These are phyloP conservation scores for Phyto melanocephala DNA, from an alignment of 2,888 invertebrate genomes.

Conservation along the genomic window DNA sequence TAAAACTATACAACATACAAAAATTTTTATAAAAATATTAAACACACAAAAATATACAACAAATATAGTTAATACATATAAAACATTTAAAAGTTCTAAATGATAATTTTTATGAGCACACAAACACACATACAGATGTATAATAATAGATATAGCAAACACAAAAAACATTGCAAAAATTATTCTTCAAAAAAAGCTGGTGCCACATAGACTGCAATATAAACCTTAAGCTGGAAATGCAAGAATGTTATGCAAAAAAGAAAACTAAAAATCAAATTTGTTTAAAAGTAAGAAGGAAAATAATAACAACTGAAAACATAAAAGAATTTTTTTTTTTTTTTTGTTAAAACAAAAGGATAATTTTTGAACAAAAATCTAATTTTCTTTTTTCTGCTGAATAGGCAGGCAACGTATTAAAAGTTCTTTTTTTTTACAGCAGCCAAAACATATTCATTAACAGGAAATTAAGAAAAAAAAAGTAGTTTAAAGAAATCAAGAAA, in stretches of 20 bases:
- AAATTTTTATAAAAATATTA: conserved; percentile 14
- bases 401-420: conserved; percentile 16
- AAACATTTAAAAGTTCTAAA: conserved; percentile 18
- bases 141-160: conserved; percentile 23
- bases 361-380: conserved; percentile 60
- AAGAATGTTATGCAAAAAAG: conserved; percentile 6
- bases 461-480: conserved; percentile 6
- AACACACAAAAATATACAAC: conserved; percentile 18
- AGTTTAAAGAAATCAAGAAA: conserved; percentile 55
- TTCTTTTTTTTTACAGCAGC: conserved; percentile 5
- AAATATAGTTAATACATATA: conserved; percentile 26
- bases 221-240: conserved; percentile 59
- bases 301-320: conserved; percentile 37
- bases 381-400: conserved; percentile 43
- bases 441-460: conserved; percentile 33
- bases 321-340: no score
- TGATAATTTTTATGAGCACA: conserved; percentile 45
- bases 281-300: conserved; percentile 36
- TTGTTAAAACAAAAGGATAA: conserved; percentile 70
- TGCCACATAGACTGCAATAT: conserved; percentile 28
- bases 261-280: conserved; percentile 57
- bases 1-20: conserved; percentile 18
- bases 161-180: conserved; percentile 13
- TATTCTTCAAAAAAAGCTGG: conserved; percentile 18
- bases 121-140: neutral